phyloP scores from a whole-genome alignment of 2,888 invertebrate genomes.

The Coleophora flavipennella region DNA sequence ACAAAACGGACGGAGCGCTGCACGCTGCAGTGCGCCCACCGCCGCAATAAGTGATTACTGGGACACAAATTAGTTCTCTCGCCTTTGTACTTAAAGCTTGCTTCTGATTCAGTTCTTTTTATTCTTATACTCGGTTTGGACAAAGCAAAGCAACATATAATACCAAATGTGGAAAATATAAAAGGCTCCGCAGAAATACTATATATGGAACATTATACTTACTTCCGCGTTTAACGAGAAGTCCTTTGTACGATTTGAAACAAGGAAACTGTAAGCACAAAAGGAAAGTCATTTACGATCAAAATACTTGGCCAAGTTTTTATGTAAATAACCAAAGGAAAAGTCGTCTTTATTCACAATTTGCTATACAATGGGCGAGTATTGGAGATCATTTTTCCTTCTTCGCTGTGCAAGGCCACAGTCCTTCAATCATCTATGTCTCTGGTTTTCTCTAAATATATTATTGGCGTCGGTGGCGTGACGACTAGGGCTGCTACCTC shows the following conservation, averaged over 20 bases:
- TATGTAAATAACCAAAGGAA: conserved; percentile 62
- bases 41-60: no score
- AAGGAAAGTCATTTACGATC: conserved; percentile 57
- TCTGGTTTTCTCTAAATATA: conserved; percentile 53
- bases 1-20: no score
- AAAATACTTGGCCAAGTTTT: conserved; percentile 54
- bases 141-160: no score
- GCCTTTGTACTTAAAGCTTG: no score
- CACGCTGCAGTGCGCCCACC: no score
- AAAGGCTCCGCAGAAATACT: no score
- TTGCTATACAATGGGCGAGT: conserved; percentile 66
- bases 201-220: conserved; percentile 6
- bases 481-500: no score
- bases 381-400: conserved; percentile 66
- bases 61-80: no score
- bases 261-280: conserved; percentile 30
- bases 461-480: no score
- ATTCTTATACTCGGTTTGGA: background rate
- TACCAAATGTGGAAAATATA: background rate
- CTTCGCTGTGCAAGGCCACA: conserved; percentile 60
- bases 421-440: conserved; percentile 61
- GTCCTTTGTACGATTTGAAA: conserved; percentile 21
- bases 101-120: no score
- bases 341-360: conserved; percentile 62
- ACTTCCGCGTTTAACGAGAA: conserved; percentile 13